A percentile compares a stretch with the other conserved stretches of the same genome.
Conservation (phyloP, 1,140 invertebrate genomes). For the Conus ventricosus region DNA sequence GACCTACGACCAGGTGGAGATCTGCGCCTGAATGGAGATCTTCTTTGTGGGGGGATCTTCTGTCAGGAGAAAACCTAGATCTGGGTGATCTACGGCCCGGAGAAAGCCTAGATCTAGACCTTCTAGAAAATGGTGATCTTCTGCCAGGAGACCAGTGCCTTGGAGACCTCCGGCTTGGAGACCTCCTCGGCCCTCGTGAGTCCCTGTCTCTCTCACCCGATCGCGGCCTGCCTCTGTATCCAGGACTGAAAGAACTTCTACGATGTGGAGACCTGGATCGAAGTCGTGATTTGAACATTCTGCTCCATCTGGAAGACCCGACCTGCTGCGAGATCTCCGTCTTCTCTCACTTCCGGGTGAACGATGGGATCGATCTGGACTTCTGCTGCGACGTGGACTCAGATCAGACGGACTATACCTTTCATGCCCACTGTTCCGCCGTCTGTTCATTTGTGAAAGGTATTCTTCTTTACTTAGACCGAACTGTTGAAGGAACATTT, state of each 20-base stretch:
- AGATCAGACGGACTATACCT: background rate
- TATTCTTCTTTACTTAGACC: background rate
- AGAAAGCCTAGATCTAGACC: background rate
- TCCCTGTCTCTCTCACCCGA: background rate
- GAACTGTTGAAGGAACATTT: background rate
- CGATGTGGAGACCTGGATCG: slow-evolving; percentile 1
- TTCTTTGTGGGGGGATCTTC: background rate
- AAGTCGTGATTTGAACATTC: background rate
- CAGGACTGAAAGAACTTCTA: background rate
- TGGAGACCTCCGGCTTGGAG: background rate
- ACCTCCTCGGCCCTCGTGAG: background rate
- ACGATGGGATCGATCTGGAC: background rate
- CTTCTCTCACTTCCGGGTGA: background rate
- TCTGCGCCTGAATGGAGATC: background rate
- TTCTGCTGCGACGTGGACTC: background rate
- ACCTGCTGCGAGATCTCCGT: background rate
- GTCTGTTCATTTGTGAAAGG: background rate
- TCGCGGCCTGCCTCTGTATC: background rate
- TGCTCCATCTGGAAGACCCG: background rate
- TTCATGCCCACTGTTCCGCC: background rate
- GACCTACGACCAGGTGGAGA: background rate
- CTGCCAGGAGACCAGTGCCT: background rate
- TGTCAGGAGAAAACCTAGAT: slow-evolving; percentile 2
- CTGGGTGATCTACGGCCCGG: background rate
- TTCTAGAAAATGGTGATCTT: background rate